Base-by-base conservation (phyloP, 2,888 invertebrate species). In the Norana najaformis region DNA sequence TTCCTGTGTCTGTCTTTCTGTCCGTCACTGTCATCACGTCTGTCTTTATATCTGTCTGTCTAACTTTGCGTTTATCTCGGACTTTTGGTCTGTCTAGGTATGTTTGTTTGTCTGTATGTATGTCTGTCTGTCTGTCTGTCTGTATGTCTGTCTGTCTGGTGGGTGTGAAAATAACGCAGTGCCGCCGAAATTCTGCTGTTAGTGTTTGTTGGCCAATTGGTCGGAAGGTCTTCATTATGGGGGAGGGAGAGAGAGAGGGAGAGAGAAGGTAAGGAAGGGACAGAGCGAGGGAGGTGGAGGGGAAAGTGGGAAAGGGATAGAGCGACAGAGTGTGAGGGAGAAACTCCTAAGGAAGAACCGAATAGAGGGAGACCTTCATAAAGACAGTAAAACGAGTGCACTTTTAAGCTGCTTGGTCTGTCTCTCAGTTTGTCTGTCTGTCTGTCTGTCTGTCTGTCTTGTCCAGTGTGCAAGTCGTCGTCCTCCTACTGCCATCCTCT, bases 191-290 rank as follows among this genome's bases (percentile, higher is more conserved):
- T 69, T 69, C 69, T 69, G n/a, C 69, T 69, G 69, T 69, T 69
- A 5, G 69, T 30, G 30, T n/a, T 69, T 69, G 69, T 69, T 69
- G 30, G 30, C 69, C 69, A 69, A 69, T 69, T 69, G 69, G 30
- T 69, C n/a, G 69, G 69, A 69, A 69, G 69, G 69, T 69, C 69
- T 69, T 69, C 30, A 69, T 69, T 69, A 69, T 69, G 69, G 69
- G 69, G 11, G 30, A n/a, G 11, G 8, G 69, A n/a, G 69, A 69
- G n/a, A n/a, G 18, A 18, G 3, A 47, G 11, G 18, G 69, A 69
- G n/a, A 1, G 69, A 69, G 69, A n/a, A n/a, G 8, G 69, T 1
- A 1, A n/a, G 69, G n/a, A 8, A 8, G 16, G 11, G 47, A 20
- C 14, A 8, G n/a, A n/a, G n/a, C 8, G 23, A 47, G 47, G 11